These are phyloP conservation scores for Yponomeuta sedellus DNA, from an alignment of 2,888 invertebrate genomes.

Conservation along the genomic window DNA sequence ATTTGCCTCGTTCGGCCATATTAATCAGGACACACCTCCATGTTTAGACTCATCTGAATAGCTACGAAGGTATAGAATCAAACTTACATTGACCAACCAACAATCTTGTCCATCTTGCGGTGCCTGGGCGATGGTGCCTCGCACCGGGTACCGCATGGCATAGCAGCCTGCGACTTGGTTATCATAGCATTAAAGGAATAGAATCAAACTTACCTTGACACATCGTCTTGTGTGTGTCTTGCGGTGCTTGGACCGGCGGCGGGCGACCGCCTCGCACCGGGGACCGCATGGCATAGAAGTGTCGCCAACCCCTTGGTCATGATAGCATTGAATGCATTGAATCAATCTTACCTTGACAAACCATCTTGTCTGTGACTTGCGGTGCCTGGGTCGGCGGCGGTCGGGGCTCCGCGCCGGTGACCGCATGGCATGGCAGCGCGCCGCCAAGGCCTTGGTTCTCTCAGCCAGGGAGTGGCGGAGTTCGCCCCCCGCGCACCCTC, in stretches of 20 bases:
- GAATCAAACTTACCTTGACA: slow-evolving; percentile 79
- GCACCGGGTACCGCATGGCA: too few relatives aligned
- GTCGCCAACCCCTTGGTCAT: slow-evolving; percentile 31
- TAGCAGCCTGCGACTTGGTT: too few relatives aligned
- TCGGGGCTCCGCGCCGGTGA: slow-evolving; percentile 49
- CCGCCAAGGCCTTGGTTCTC: slow-evolving; percentile 70
- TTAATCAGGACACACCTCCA: too few relatives aligned
- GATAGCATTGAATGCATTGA: background rate
- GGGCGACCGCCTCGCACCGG: too few relatives aligned
- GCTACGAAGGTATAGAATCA: too few relatives aligned
- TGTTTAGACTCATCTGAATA: too few relatives aligned
- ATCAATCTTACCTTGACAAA: slow-evolving; percentile 83
- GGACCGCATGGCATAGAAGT: slow-evolving; percentile 19
- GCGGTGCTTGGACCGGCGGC: too few relatives aligned
- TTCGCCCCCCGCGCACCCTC: slow-evolving; percentile 65
- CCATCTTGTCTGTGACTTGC: slow-evolving; percentile 79
- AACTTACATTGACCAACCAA: too few relatives aligned
- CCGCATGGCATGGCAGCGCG: slow-evolving; percentile 64
- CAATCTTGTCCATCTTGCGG: too few relatives aligned
- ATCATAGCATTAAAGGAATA: background rate
- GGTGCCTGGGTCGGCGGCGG: slow-evolving; percentile 60
- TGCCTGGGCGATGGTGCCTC: too few relatives aligned
- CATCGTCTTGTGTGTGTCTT: slow-evolving; percentile 81
- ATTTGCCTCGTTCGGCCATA: too few relatives aligned
- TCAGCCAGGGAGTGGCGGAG: slow-evolving; percentile 69